Percentiles rank a stretch among this genome's conserved stretches.
These are phyloP conservation scores for Leptopilina myrica DNA, from an alignment of 2,888 invertebrate genomes.

Conservation along the genomic window DNA sequence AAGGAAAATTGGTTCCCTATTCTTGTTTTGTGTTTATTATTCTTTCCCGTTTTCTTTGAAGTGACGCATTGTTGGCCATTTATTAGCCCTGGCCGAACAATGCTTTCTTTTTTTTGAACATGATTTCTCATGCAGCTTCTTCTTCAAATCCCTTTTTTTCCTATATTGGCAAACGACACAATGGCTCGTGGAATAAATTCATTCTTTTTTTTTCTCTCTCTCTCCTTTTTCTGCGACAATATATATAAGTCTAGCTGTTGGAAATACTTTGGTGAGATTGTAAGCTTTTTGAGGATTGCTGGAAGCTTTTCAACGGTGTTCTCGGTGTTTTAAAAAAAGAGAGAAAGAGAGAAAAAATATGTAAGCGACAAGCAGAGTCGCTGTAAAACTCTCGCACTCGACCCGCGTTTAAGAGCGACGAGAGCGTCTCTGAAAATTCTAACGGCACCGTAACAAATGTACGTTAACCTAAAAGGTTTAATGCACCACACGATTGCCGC, in stretches of 20 bases:
- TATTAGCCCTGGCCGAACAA: constrained; percentile 35
- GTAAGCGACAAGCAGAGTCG: constrained; percentile 58
- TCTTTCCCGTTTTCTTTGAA: constrained; percentile 20
- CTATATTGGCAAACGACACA: constrained; percentile 31
- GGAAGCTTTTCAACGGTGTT: constrained; percentile 63
- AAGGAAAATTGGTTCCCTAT: constrained; percentile 32
- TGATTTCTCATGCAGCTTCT: constrained; percentile 19
- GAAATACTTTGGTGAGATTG: constrained; percentile 41
- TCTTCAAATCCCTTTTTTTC: background rate
- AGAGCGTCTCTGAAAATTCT: constrained; percentile 62
- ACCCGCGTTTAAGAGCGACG: constrained; percentile 64
- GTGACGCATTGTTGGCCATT: constrained; percentile 33
- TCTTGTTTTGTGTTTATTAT: constrained; percentile 25
- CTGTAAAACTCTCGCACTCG: constrained; percentile 63
- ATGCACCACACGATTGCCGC: constrained; percentile 52
- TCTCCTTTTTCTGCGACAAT: no score
- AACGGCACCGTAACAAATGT: constrained; percentile 52
- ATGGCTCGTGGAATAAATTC: constrained; percentile 22
- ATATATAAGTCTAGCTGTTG: constrained; percentile 22
- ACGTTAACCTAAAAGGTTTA: constrained; percentile 56
- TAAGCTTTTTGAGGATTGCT: constrained; percentile 53
- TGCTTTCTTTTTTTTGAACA: constrained; percentile 20
- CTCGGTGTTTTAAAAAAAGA: constrained; percentile 66
- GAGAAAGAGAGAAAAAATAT: no score
- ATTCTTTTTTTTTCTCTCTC: constrained; percentile 4